A percentile compares a stretch with the other conserved stretches of the same genome.
Evolutionary conservation across 2,113 vertebrate species (phyloP).

Genomic region (Uria aalge): DNA sequence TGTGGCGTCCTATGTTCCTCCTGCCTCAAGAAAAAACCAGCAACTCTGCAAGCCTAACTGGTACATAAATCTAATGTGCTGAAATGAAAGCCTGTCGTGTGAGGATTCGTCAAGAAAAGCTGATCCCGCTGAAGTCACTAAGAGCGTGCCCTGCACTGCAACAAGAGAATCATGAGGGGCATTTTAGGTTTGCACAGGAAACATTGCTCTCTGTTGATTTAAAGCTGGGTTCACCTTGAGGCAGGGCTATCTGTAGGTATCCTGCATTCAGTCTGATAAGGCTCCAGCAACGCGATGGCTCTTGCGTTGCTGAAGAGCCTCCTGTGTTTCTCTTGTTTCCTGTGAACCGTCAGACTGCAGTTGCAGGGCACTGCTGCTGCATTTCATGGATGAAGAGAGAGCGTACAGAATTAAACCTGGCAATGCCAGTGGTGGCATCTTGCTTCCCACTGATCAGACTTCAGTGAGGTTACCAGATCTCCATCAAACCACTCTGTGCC

Average conservation of each 20-base stretch:
- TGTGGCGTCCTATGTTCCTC: neutral
- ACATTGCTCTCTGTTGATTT: neutral
- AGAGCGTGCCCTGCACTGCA: neutral
- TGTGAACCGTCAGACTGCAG: neutral
- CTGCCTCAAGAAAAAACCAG: neutral
- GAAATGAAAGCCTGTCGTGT: neutral
- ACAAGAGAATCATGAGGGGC: neutral
- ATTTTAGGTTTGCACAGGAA: neutral
- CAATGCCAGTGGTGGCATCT: neutral
- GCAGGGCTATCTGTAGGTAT: neutral
- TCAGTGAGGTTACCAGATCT: neutral
- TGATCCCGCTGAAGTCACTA: neutral
- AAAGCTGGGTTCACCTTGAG: neutral
- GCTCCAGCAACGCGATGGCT: neutral
- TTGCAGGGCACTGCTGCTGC: neutral
- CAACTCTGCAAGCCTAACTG: neutral
- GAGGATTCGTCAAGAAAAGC: neutral
- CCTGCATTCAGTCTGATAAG: neutral
- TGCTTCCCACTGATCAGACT: neutral
- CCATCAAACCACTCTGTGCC: neutral
- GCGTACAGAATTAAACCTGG: neutral
- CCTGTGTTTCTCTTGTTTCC: neutral
- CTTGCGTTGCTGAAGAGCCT: neutral
- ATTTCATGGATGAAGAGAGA: neutral
- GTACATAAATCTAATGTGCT: neutral